A percentile compares a stretch with the other conserved stretches of the same genome.
Evolutionary conservation across 2,797 vertebrate genomes (phyloP).

Genomic region (Pogonophryne albipinna): DNA sequence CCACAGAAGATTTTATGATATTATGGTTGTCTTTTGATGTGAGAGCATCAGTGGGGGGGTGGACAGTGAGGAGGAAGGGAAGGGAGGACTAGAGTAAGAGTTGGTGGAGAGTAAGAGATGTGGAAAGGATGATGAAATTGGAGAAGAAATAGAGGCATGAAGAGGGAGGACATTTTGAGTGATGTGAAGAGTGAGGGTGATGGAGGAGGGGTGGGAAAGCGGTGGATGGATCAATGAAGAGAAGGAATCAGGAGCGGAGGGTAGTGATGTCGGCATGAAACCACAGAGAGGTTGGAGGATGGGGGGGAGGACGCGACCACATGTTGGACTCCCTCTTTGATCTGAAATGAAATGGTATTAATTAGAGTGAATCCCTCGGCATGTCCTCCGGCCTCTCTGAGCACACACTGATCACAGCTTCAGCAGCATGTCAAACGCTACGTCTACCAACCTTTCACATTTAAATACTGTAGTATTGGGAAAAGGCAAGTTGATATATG

Average conservation of each 20-base stretch:
- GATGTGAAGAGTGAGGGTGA: conserved; percentile 7
- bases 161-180: not conserved
- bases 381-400: conserved; percentile 22
- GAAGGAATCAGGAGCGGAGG: conserved; percentile 18
- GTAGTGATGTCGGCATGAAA: conserved; percentile 41
- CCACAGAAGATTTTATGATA: not conserved
- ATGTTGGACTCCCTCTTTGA: conserved; percentile 52
- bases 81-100: conserved; percentile 3
- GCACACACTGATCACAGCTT: conserved; percentile 46
- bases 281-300: conserved; percentile 23
- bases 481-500: not conserved
- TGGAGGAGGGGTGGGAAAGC: not conserved
- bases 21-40: conserved; percentile 34
- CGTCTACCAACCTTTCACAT: not conserved
- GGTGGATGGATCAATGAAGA: conserved; percentile 15
- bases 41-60: conserved; percentile 20
- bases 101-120: not conserved
- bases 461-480: not conserved
- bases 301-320: conserved; percentile 16
- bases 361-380: conserved; percentile 50
- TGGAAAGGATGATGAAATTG: conserved; percentile 51
- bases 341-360: conserved; percentile 52
- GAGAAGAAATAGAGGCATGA: conserved; percentile 22
- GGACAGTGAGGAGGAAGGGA: conserved; percentile 8
- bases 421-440: conserved; percentile 11